Evolutionary conservation across 2,888 invertebrate genomes (phyloP).

Genomic region (Zhuqinia jingwanae): DNA sequence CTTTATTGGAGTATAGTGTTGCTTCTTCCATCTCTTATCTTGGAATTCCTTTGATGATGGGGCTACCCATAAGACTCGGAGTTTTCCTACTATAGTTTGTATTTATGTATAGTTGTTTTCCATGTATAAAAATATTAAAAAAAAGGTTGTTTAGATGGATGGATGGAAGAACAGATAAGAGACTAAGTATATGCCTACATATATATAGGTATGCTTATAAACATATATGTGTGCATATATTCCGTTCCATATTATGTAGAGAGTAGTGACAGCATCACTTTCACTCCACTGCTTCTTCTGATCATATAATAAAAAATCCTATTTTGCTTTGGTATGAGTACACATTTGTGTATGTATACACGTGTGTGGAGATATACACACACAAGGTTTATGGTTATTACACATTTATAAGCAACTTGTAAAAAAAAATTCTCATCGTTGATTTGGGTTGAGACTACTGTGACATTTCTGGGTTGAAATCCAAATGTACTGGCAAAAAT

Average conservation of each 20-base stretch:
- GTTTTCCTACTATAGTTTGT: conserved; percentile 26
- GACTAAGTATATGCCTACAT: background rate
- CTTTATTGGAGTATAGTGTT: conserved; percentile 37
- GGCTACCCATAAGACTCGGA: conserved; percentile 8
- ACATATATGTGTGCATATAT: background rate
- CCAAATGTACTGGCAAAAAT: conserved; percentile 17
- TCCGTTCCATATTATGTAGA: too few relatives aligned
- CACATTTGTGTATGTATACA: background rate
- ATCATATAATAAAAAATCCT: background rate
- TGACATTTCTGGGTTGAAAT: conserved; percentile 43
- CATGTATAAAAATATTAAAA: too few relatives aligned
- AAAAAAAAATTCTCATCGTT: background rate
- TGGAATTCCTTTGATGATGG: conserved; percentile 26
- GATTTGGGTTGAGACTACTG: background rate
- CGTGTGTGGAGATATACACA: background rate
- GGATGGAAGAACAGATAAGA: too few relatives aligned
- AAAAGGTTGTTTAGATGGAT: too few relatives aligned
- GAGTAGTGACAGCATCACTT: background rate
- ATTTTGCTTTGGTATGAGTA: conserved; percentile 7
- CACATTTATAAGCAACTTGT: conserved; percentile 26
- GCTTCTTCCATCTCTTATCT: conserved; percentile 22
- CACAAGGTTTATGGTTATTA: background rate
- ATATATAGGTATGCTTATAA: too few relatives aligned
- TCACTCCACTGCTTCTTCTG: conserved; percentile 9
- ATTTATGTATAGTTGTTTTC: background rate